Evolutionary conservation across 2,888 invertebrate genomes (phyloP).

Genomic region (Folsomia candida): DNA sequence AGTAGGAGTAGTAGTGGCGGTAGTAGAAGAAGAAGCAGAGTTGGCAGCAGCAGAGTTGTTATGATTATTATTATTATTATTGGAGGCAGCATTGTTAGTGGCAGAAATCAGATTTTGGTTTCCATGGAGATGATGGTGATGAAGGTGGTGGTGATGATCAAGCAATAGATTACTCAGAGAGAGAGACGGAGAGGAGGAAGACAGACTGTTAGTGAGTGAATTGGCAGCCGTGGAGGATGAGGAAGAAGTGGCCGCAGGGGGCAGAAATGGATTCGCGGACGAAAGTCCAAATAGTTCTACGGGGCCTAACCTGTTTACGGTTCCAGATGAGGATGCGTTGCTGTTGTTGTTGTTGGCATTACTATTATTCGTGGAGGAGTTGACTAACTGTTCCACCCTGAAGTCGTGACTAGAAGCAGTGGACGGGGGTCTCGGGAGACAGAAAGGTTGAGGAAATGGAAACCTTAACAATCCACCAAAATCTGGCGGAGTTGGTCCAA

Average conservation of each 20-base stretch:
- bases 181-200: slow-evolving; percentile 39
- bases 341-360: slow-evolving; percentile 16
- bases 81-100: slow-evolving; percentile 28
- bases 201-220: slow-evolving; percentile 43
- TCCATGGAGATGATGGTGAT: slow-evolving; percentile 55
- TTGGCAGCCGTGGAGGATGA: slow-evolving; percentile 26
- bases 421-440: slow-evolving; percentile 40
- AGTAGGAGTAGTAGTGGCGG: background rate
- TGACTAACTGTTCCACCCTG: slow-evolving; percentile 50
- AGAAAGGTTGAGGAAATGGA: slow-evolving; percentile 48
- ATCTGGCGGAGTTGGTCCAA: slow-evolving; percentile 34
- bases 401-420: slow-evolving; percentile 50
- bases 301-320: background rate
- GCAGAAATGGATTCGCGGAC: background rate
- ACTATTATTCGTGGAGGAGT: slow-evolving; percentile 21
- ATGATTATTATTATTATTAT: slow-evolving; percentile 24
- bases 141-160: slow-evolving; percentile 53
- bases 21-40: background rate
- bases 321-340: background rate
- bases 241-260: slow-evolving; percentile 18
- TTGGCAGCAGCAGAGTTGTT: background rate
- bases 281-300: background rate
- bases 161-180: slow-evolving; percentile 42
- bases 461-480: slow-evolving; percentile 47
- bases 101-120: slow-evolving; percentile 54